Evolutionary conservation across 2,888 invertebrate genomes (phyloP), one percentile per base, ranked within the genome.

Genomic region (Adelognathus sp.): DNA sequence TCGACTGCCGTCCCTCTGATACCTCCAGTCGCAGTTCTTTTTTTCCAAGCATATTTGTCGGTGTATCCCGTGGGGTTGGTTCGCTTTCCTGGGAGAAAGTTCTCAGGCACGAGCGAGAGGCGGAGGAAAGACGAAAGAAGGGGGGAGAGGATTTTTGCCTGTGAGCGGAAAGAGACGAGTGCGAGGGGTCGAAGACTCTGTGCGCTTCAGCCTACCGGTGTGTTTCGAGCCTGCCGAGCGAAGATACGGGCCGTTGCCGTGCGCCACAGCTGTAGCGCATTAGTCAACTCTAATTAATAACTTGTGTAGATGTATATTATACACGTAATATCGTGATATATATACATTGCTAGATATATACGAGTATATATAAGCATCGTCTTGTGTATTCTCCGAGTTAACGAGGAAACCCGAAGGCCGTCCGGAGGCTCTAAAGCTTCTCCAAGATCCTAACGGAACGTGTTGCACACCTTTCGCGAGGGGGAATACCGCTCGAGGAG

Each of bases 231-330:
- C 21, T n/a, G 52, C 36, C 56, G 50, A 58, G 79, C 46, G 72
- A 76, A 70, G 52, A 76, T 75, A 76, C 72, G 64, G 70, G 58
- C 76, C 73, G 71, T 66, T 73, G 67, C 58, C n/a, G n/a, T n/a
- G 60, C 70, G 85, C 83, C 89, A 90, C 90, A 90, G 90, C 90
- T 91, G 90, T 89, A 88, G 86, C 84, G 85, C 88, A 89, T 91
- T 90, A 91, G 88, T 90, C 89, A 88, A 88, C 86, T 84, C 85
- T 90, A 90, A 91, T 90, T 90, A 90, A 90, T 90, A 90, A 90
- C 88, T 90, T 88, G 90, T 86, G 87, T 83, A 84, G 73, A 81
- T 76, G 52, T 71, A 63, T 61, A 44, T 72, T 58, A 54, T 67
- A 73, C 54, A 72, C 39, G 61, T 54, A 54, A n/a, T 44, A 18